Evolutionary conservation across 2,888 invertebrate genomes (phyloP), one percentile per base, ranked within the genome.

Genomic region (Pomacea canaliculata): DNA sequence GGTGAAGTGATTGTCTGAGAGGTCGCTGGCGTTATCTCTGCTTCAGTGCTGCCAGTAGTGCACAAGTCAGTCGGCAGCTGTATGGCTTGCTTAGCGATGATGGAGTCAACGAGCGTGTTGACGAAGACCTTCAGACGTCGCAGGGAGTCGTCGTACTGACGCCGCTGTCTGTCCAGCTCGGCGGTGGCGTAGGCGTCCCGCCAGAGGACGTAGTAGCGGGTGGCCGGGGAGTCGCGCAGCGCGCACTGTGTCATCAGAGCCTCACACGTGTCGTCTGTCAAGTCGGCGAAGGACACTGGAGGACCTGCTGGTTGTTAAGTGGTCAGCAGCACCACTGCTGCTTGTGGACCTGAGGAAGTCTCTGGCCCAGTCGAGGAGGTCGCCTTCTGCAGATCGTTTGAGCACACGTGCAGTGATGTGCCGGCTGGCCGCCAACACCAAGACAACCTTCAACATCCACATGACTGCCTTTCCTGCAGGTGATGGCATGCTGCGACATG

Each of bases 221-320:
- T 59, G 27, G 51, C 27, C 13, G 27, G 27, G 56, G 56, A 51
- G 56, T 70, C 70, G 27, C 13, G n/a, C 70, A 70, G 27, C 12
- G 56, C 51, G 59, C 70, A 70, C 27, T 70, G 70, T 23, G 70
- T 70, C 59, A 70, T 27, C 0, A 59, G 16, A 9, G 70, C 59
- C 23, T 70, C 23, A 48, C 70, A 70, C 70, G 10, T 27, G 56
- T 51, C 70, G 56, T 70, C 65, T 19, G 7, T 69, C 63, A 65
- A 63, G 69, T 68, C 69, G 48, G 27, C 62, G 18, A 5, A 10
- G 23, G n/a, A 27, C n/a, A 23, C 48, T n/a, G 7, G 62, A 7
- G 23, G 62, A 48, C n/a, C 37, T 62, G 8, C 60, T 69, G 18
- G 74, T 69, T 67, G 67, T 59, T 23, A 9, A 10, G 12, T 10